These are phyloP conservation scores for Sipha maydis DNA, from an alignment of 2,888 invertebrate species.

Conservation along the genomic window DNA sequence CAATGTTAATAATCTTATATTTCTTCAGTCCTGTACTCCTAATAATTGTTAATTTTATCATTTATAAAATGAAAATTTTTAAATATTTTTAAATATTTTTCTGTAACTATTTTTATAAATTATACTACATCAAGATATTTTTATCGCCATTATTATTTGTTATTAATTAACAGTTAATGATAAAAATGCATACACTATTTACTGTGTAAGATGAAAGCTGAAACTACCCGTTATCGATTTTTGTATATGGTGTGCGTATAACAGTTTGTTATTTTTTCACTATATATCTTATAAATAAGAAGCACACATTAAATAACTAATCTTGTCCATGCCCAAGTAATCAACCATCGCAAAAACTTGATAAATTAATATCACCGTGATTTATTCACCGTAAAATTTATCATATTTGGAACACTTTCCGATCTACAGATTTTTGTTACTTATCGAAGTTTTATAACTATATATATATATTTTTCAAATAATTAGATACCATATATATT, in stretches of 20 bases:
- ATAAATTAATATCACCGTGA: conserved; percentile 33
- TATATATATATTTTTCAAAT: no score
- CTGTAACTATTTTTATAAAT: not conserved
- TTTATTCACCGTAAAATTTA: not conserved
- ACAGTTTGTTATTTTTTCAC: conserved; percentile 9
- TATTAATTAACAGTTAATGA: not conserved
- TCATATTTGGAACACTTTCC: no score
- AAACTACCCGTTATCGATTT: conserved; percentile 28
- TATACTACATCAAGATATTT: not conserved
- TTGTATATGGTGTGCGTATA: not conserved
- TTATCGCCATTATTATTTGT: not conserved
- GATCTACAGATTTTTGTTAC: no score
- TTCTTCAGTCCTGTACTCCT: no score
- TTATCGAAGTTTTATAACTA: no score
- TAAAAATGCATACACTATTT: not conserved
- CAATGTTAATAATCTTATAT: no score
- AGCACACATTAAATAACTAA: conserved; percentile 32
- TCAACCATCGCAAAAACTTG: not conserved
- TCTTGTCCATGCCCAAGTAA: not conserved
- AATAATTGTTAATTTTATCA: not conserved
- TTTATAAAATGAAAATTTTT: not conserved
- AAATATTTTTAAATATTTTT: no score
- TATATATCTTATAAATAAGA: not conserved
- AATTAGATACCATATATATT: no score
- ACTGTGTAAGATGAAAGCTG: not conserved